A percentile compares a stretch with the other conserved stretches of the same genome.
Conservation (phyloP, 2,113 vertebrate species). For the Eleginops maclovinus region DNA sequence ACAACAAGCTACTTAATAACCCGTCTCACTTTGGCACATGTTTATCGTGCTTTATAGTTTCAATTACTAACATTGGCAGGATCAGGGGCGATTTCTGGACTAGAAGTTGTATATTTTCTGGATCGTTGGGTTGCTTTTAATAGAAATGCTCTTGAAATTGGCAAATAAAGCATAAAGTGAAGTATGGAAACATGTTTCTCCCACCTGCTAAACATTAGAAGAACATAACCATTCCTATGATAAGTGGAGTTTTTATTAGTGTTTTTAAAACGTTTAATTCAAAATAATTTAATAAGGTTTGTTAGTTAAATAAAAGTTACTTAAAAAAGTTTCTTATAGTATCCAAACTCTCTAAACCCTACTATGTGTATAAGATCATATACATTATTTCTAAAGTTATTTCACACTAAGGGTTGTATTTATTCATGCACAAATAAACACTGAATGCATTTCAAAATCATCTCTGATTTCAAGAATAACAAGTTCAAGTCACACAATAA, state of each 20-base stretch:
- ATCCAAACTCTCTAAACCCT: too few relatives aligned
- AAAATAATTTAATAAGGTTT: too few relatives aligned
- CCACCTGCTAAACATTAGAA: slow-evolving; percentile 23
- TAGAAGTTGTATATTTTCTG: slow-evolving; percentile 11
- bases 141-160: not conserved
- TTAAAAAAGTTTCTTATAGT: too few relatives aligned
- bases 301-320: too few relatives aligned
- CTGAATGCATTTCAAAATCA: too few relatives aligned
- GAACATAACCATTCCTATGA: not conserved
- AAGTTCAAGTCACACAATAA: too few relatives aligned
- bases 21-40: not conserved
- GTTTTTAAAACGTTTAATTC: too few relatives aligned
- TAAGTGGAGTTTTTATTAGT: not conserved
- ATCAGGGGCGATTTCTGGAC: not conserved
- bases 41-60: slow-evolving; percentile 8
- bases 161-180: not conserved
- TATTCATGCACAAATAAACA: too few relatives aligned
- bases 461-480: too few relatives aligned
- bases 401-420: too few relatives aligned
- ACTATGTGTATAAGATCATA: too few relatives aligned
- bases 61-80: slow-evolving; percentile 11
- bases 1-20: slow-evolving; percentile 50
- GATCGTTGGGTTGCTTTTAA: slow-evolving; percentile 9
- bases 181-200: not conserved
- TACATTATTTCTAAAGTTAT: too few relatives aligned